Percentiles rank a stretch among this genome's conserved stretches.
These are phyloP conservation scores for Azorinus chamasolen DNA, from an alignment of 2,888 invertebrate genomes.

Conservation along the genomic window DNA sequence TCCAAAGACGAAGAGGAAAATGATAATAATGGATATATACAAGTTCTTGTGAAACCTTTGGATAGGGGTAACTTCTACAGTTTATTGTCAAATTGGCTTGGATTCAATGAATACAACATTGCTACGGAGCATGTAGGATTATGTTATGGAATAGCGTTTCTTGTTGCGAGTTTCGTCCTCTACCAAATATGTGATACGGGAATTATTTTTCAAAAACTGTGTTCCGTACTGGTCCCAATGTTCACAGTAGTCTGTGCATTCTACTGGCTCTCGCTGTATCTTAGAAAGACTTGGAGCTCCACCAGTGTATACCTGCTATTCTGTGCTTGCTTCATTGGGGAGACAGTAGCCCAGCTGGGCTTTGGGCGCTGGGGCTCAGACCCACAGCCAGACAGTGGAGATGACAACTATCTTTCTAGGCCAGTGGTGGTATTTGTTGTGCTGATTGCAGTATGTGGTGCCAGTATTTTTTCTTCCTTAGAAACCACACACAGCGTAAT, in stretches of 20 bases:
- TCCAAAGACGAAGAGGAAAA: slow-evolving; percentile 81
- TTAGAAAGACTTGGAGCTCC: slow-evolving; percentile 84
- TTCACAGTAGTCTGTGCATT: slow-evolving; percentile 84
- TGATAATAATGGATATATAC: slow-evolving; percentile 94
- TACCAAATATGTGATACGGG: slow-evolving; percentile 83
- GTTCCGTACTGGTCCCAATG: slow-evolving; percentile 82
- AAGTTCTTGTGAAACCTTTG: slow-evolving; percentile 83
- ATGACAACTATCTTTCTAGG: slow-evolving; percentile 68
- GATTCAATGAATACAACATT: slow-evolving; percentile 71
- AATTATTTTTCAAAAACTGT: slow-evolving; percentile 80
- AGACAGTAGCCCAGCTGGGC: slow-evolving; percentile 81
- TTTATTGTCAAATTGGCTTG: slow-evolving; percentile 81
- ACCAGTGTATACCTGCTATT: slow-evolving; percentile 85
- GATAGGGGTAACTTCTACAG: slow-evolving; percentile 80
- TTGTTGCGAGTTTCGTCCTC: slow-evolving; percentile 72
- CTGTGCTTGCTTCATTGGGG: slow-evolving; percentile 84
- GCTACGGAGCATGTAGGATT: slow-evolving; percentile 77
- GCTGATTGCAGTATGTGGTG: slow-evolving; percentile 78
- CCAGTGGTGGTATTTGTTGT: slow-evolving; percentile 81
- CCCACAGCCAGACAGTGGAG: not conserved
- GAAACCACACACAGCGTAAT: slow-evolving; percentile 82
- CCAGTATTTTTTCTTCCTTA: slow-evolving; percentile 83
- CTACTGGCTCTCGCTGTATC: slow-evolving; percentile 84
- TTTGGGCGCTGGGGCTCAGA: slow-evolving; percentile 52
- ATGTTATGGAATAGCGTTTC: slow-evolving; percentile 75